These are phyloP conservation scores for Leguminivora glycinivorella DNA, from an alignment of 1,140 invertebrate species.

Conservation along the genomic window DNA sequence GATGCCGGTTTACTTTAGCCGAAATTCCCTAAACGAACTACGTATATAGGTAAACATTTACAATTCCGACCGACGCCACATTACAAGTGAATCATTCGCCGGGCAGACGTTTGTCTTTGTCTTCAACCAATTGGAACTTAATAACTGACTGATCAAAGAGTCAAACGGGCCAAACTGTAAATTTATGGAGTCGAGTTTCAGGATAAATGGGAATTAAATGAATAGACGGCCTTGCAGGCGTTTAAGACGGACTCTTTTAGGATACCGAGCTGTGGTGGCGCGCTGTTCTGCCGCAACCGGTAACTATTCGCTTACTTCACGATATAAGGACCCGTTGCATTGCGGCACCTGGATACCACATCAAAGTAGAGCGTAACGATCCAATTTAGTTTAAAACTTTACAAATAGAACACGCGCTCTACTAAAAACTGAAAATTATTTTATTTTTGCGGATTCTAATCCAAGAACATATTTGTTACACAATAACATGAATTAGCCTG, in stretches of 20 bases:
- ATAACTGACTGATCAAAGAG: slow-evolving; percentile 50
- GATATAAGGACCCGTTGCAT: slow-evolving; percentile 10
- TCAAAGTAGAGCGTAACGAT: background rate
- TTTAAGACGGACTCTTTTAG: background rate
- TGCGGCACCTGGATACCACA: slow-evolving; percentile 4
- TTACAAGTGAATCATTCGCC: slow-evolving; percentile 34
- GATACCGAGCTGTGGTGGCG: slow-evolving; percentile 32
- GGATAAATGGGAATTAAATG: slow-evolving; percentile 40
- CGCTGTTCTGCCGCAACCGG: background rate
- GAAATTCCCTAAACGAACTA: slow-evolving; percentile 40
- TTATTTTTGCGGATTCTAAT: too few species aligned
- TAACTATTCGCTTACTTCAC: slow-evolving; percentile 14
- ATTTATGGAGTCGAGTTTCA: slow-evolving; percentile 42
- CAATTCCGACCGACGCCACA: slow-evolving; percentile 34
- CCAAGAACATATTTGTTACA: too few species aligned
- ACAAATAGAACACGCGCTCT: background rate
- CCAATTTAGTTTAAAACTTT: background rate
- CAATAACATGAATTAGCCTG: too few species aligned
- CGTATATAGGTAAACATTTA: slow-evolving; percentile 47
- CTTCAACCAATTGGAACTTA: slow-evolving; percentile 49
- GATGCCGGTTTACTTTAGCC: slow-evolving; percentile 30
- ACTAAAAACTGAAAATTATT: background rate
- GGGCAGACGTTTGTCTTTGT: slow-evolving; percentile 31
- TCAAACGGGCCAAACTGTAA: slow-evolving; percentile 42
- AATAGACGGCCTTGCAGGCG: background rate